Base-by-base conservation (phyloP, 2,797 vertebrate genomes). In the Erethizon dorsatum region DNA sequence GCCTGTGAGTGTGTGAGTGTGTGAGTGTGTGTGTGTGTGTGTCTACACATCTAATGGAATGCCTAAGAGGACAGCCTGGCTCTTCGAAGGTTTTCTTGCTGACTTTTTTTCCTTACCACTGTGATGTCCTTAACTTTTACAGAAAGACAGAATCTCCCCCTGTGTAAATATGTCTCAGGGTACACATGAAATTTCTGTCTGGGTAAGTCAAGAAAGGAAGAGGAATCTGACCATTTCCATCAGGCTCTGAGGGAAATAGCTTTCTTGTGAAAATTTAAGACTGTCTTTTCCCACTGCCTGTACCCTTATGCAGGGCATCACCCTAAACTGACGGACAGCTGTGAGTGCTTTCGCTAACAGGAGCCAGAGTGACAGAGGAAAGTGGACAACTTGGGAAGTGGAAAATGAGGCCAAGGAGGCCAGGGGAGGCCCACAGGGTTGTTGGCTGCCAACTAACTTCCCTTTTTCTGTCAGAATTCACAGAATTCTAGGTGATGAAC, bases 11-110 rank as follows among this genome's bases (percentile, higher is more conserved):
- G 18, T 69, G 14, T 31, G 47, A 47, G 54, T 61, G n/a, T 63
- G 65, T 26, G 24, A 2, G 59, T 61, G 24, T n/a, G 31, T 67
- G 63, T n/a, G 31, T 67, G 63, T 22, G n/a, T 67, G n/a, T 37
- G 45, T n/a, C 4, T 63, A 31, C 17, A 6, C 61, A 14, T 78
- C 47, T 37, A 28, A 26, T 24, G 13, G 69, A n/a, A 28, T 26
- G 12, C 87, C 86, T n/a, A 13, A 31, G 61, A 92, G 47, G 37
- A 45, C 57, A 87, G 10, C 45, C 33, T n/a, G 15, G 17, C 45
- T 93, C 63, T 94, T 75, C 59, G 65, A 73, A 92, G 26, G 33
- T 50, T 14, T 1, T 84, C 26, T 91, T 84, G 28, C 71, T 96
- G 20, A 57, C 56, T 87, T 88, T 15, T 61, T 83, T 84, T 47